These are phyloP conservation scores for Sylvietta virens DNA, from an alignment of 2,113 vertebrate species.

Conservation along the genomic window DNA sequence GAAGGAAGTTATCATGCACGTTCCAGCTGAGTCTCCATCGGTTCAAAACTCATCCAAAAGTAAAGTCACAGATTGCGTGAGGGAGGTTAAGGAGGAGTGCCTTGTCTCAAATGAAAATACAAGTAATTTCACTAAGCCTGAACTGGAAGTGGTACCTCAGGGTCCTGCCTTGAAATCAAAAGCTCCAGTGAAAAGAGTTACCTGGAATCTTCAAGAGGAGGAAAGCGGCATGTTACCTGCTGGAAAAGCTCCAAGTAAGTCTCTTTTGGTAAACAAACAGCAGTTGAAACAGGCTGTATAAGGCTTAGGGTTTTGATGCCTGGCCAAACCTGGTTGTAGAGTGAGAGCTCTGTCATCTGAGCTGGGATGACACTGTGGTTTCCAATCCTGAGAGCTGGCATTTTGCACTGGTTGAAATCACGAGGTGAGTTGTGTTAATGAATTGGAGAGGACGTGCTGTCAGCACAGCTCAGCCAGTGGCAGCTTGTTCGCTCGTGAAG, in stretches of 20 bases:
- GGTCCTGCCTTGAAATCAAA: constrained; percentile 71
- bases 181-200: constrained; percentile 88
- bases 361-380: background rate
- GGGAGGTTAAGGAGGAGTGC: constrained; percentile 37
- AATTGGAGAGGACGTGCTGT: background rate
- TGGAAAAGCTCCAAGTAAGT: constrained; percentile 82
- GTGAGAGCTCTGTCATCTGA: background rate
- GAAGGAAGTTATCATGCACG: constrained; percentile 28
- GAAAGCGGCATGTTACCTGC: constrained; percentile 40
- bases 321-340: background rate
- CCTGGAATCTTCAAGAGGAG: constrained; percentile 92
- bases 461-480: background rate
- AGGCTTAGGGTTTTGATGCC: background rate
- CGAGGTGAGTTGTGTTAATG: background rate
- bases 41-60: background rate
- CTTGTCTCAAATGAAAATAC: background rate
- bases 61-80: background rate
- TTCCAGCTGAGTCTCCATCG: background rate
- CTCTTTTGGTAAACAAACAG: background rate
- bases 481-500: rapidly evolving
- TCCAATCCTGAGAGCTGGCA: background rate
- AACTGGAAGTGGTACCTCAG: constrained; percentile 39
- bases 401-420: background rate
- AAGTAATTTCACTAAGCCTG: background rate
- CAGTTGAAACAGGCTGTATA: background rate